A percentile compares a stretch with the other conserved stretches of the same genome.
phyloP scores from a whole-genome alignment of 2,888 invertebrate species.

The Adineta ricciae region DNA sequence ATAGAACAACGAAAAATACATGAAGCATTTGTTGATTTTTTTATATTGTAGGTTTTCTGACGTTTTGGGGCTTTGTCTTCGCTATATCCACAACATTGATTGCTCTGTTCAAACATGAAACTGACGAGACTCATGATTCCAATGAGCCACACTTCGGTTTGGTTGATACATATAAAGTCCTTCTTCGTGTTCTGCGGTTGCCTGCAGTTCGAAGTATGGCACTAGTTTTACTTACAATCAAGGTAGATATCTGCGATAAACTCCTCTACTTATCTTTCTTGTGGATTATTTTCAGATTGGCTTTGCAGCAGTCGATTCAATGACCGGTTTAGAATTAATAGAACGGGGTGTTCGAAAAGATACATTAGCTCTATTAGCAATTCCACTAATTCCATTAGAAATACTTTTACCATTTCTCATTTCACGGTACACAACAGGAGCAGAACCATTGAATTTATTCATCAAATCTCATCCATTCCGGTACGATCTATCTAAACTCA shows the following conservation, averaged over 20 bases:
- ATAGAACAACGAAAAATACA: no score
- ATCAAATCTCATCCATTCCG: slow-evolving; percentile 74
- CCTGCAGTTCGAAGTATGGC: slow-evolving; percentile 70
- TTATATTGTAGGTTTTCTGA: slow-evolving; percentile 63
- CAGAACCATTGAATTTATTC: slow-evolving; percentile 76
- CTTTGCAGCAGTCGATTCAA: slow-evolving; percentile 87
- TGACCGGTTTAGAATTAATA: slow-evolving; percentile 82
- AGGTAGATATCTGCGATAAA: background rate
- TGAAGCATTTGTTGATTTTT: slow-evolving; percentile 28
- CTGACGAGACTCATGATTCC: slow-evolving; percentile 46
- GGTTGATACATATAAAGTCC: slow-evolving; percentile 61
- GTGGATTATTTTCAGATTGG: slow-evolving; percentile 59
- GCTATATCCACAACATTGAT: slow-evolving; percentile 77
- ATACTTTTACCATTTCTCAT: slow-evolving; percentile 78
- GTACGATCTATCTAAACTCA: no score
- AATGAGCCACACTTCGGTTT: slow-evolving; percentile 50
- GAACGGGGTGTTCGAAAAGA: slow-evolving; percentile 93
- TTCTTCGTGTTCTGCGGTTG: slow-evolving; percentile 71
- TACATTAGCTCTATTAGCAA: slow-evolving; percentile 76
- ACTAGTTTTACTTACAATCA: slow-evolving; percentile 65
- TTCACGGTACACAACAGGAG: slow-evolving; percentile 71
- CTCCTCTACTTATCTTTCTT: background rate
- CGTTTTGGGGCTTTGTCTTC: slow-evolving; percentile 88
- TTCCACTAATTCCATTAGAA: slow-evolving; percentile 89
- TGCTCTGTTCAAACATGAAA: slow-evolving; percentile 74